phyloP scores from a whole-genome alignment of 2,888 invertebrate species.

The Drosophila suboccidentalis region DNA sequence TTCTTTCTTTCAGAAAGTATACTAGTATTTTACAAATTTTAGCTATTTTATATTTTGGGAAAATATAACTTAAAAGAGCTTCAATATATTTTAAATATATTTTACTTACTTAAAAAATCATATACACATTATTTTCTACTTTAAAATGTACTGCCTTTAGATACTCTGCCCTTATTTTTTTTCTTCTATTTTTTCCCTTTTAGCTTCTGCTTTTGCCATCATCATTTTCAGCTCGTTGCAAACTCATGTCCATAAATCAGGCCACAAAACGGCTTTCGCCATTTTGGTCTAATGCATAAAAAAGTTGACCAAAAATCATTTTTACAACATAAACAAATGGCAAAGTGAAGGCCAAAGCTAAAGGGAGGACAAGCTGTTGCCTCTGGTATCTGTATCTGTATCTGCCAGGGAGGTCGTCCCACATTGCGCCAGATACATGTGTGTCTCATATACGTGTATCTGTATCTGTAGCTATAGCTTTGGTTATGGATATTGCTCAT shows the following conservation, averaged over 20 bases:
- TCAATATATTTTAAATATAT: too few species aligned
- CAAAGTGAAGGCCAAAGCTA: conserved; percentile 20
- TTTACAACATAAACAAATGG: conserved; percentile 43
- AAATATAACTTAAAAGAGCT: too few species aligned
- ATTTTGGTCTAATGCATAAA: conserved; percentile 28
- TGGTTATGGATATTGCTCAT: conserved; percentile 49
- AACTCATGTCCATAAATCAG: conserved; percentile 30
- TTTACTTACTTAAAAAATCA: too few species aligned
- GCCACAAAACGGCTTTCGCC: conserved; percentile 19
- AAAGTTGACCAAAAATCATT: conserved; percentile 25
- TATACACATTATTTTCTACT: too few species aligned
- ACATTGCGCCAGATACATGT: conserved; percentile 33
- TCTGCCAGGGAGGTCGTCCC: conserved; percentile 15
- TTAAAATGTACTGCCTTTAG: not conserved
- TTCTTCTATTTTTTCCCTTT: not conserved
- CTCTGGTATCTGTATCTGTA: conserved; percentile 4
- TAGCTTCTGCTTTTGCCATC: conserved; percentile 1
- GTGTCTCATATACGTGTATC: conserved; percentile 9
- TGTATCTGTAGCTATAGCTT: conserved; percentile 26
- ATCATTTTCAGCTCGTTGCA: conserved; percentile 14
- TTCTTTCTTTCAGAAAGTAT: not conserved
- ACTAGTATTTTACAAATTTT: too few species aligned
- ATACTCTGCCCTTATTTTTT: not conserved
- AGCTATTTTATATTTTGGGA: too few species aligned
- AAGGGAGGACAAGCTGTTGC: conserved; percentile 39